phyloP scores from a whole-genome alignment of 2,888 invertebrate genomes.

The Drosophila merina region DNA sequence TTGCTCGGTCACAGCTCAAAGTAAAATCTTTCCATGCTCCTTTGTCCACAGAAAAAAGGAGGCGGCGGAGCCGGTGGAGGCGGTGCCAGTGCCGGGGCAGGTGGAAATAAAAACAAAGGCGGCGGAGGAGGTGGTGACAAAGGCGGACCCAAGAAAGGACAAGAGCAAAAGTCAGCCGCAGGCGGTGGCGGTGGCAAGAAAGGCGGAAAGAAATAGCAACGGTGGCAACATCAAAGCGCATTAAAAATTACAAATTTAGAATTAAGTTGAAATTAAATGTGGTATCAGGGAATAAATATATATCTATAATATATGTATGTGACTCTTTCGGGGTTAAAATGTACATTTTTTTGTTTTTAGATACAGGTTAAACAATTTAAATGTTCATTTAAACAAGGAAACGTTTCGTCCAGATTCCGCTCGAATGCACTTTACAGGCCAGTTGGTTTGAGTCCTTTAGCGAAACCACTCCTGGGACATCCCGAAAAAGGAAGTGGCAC shows the following conservation, averaged over 20 bases:
- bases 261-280: conserved; percentile 45
- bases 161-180: conserved; percentile 74
- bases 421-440: conserved; percentile 52
- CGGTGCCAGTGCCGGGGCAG: conserved; percentile 40
- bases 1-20: conserved; percentile 37
- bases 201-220: conserved; percentile 80
- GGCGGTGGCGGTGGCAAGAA: conserved; percentile 79
- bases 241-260: conserved; percentile 47
- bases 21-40: conserved; percentile 46
- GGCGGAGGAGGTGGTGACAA: conserved; percentile 54
- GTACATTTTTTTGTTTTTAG: conserved; percentile 21
- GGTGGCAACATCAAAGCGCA: conserved; percentile 57
- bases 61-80: conserved; percentile 53
- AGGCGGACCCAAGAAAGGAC: conserved; percentile 74
- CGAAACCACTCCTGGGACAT: conserved; percentile 94
- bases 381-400: conserved; percentile 32
- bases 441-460: conserved; percentile 70
- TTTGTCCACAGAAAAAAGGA: conserved; percentile 76
- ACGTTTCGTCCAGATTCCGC: conserved; percentile 11
- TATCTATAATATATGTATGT: conserved; percentile 28
- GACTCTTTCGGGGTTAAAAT: conserved; percentile 17
- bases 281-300: conserved; percentile 32
- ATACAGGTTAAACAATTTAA: conserved; percentile 39
- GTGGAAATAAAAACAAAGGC: conserved; percentile 71
- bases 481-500: conserved; percentile 92